These are phyloP conservation scores for Petrophora chlorosata DNA, from an alignment of 2,888 invertebrate species.

Conservation along the genomic window DNA sequence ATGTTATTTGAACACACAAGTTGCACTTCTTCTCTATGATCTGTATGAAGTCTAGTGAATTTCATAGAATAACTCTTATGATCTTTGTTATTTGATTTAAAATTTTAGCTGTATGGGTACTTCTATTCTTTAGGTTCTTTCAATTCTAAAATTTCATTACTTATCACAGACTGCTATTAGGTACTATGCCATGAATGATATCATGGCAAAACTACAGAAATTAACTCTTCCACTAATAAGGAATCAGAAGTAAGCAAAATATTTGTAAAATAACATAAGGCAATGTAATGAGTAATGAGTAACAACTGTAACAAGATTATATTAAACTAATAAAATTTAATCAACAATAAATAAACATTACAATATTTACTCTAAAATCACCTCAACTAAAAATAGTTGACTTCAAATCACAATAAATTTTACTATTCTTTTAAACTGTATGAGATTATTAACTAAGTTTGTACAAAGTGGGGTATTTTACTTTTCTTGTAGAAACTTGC, in stretches of 20 bases:
- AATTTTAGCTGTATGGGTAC: too few relatives aligned
- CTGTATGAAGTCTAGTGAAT: too few relatives aligned
- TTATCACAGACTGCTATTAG: too few relatives aligned
- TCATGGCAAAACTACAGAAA: too few relatives aligned
- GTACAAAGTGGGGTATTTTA: slow-evolving; percentile 33
- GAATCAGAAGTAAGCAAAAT: too few relatives aligned
- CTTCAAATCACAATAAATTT: slow-evolving; percentile 41
- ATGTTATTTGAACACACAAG: slow-evolving; percentile 78
- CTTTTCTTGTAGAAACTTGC: slow-evolving; percentile 85
- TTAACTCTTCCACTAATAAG: too few relatives aligned
- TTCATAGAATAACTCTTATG: too few relatives aligned
- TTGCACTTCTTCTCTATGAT: slow-evolving; percentile 76
- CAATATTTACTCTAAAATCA: slow-evolving; percentile 37
- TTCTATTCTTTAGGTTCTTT: too few relatives aligned
- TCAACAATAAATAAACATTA: slow-evolving; percentile 27
- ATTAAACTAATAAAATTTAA: slow-evolving; percentile 20
- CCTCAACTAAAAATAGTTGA: slow-evolving; percentile 32
- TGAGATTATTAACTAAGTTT: background rate
- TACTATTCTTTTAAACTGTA: too few relatives aligned
- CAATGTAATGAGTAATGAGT: background rate
- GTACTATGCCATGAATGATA: too few relatives aligned
- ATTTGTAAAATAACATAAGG: slow-evolving; percentile 5
- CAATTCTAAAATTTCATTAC: too few relatives aligned
- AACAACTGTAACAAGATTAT: slow-evolving; percentile 19
- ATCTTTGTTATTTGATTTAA: too few relatives aligned